A percentile compares a stretch with the other conserved stretches of the same genome.
Conservation (phyloP, 2,888 invertebrate genomes). For the Cantharis rufa region DNA sequence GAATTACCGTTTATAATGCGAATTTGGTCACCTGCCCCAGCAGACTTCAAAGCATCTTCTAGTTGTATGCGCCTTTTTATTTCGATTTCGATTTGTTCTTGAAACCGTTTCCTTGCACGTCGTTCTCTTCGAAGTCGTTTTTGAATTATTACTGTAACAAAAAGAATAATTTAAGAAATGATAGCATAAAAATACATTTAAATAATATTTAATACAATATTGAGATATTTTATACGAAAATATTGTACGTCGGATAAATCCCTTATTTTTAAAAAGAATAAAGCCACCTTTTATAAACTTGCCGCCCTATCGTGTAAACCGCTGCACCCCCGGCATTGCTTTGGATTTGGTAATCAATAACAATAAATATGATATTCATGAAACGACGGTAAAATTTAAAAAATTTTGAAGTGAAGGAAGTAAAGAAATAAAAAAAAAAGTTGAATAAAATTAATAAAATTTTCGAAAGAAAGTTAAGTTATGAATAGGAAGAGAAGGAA, state of each 20-base stretch:
- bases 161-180: neutral
- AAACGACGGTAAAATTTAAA: neutral
- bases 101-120: constrained; percentile 78
- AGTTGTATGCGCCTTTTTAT: constrained; percentile 78
- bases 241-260: too few species aligned
- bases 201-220: too few species aligned
- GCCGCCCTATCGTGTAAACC: too few species aligned
- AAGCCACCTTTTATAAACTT: too few species aligned
- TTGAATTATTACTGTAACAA: constrained; percentile 78
- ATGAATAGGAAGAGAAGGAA: neutral
- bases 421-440: neutral
- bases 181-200: too few species aligned
- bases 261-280: too few species aligned
- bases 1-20: constrained; percentile 80
- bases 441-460: neutral
- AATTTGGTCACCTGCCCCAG: constrained; percentile 78
- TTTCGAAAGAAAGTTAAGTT: neutral
- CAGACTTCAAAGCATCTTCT: constrained; percentile 79
- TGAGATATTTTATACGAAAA: too few species aligned
- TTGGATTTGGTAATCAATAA: too few species aligned
- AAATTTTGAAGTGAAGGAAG: too few species aligned
- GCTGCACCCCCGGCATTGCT: too few species aligned
- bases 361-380: neutral
- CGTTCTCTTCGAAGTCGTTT: constrained; percentile 89
- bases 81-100: constrained; percentile 83